Conservation (phyloP, 2,113 vertebrate genomes). For the Zosterops pallidus region DNA sequence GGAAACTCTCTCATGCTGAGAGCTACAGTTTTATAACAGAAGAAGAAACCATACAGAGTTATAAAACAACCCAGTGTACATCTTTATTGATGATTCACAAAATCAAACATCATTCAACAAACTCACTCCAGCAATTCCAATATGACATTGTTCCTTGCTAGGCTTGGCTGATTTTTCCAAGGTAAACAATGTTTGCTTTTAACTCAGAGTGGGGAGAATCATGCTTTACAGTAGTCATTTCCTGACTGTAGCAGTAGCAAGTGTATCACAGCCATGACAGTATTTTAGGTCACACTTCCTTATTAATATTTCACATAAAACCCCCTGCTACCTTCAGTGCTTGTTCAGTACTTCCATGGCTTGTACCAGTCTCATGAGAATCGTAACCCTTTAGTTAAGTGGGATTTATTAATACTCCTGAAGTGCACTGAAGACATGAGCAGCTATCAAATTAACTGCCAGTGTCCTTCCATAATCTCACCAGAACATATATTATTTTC, state of each 20-base stretch:
- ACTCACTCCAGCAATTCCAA: not conserved
- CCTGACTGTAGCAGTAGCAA: not conserved
- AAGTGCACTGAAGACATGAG: not conserved
- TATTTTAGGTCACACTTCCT: not conserved
- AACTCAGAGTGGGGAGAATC: not conserved
- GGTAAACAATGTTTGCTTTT: not conserved
- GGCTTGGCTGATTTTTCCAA: not conserved
- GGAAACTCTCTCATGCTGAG: not conserved
- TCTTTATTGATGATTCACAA: constrained; percentile 54
- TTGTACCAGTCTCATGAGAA: not conserved
- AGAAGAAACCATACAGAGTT: not conserved
- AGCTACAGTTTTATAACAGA: not conserved
- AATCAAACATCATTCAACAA: not conserved
- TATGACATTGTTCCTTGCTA: not conserved
- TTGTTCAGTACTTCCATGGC: not conserved
- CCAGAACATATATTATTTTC: not conserved
- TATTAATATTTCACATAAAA: constrained; percentile 5
- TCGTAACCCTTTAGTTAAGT: not conserved
- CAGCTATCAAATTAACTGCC: not conserved
- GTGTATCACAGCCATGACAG: not conserved
- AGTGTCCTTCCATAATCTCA: not conserved
- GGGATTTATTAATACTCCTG: not conserved
- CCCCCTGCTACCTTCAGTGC: not conserved
- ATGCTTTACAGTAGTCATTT: not conserved
- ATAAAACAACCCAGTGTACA: not conserved